These are phyloP conservation scores for Norana najaformis DNA, from an alignment of 2,888 invertebrate genomes.

Conservation along the genomic window DNA sequence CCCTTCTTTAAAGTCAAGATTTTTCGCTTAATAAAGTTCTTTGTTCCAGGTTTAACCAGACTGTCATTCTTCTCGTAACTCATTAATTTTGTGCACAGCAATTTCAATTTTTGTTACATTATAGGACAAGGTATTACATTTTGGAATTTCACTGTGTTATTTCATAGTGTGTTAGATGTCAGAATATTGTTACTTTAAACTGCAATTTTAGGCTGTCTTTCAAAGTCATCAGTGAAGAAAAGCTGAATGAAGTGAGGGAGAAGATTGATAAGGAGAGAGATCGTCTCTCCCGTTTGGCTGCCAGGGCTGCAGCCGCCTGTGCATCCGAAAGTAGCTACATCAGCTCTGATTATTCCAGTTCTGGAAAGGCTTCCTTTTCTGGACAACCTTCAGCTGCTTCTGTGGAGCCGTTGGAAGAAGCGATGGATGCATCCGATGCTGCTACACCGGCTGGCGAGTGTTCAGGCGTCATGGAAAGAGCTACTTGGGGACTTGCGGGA, in stretches of 20 bases:
- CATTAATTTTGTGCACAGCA: too few relatives aligned
- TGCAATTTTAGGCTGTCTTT: constrained; percentile 20
- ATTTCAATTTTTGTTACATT: too few relatives aligned
- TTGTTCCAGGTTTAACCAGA: too few relatives aligned
- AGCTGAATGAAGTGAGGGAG: not conserved
- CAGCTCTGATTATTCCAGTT: too few relatives aligned
- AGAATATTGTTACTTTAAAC: not conserved
- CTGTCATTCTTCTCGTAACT: too few relatives aligned
- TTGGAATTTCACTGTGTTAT: not conserved
- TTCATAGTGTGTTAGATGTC: not conserved
- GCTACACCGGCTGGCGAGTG: not conserved
- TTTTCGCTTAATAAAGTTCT: too few relatives aligned
- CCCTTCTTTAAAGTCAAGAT: too few relatives aligned
- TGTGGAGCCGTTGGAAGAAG: not conserved
- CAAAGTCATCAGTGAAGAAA: not conserved
- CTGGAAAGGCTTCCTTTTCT: too few relatives aligned
- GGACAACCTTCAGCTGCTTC: not conserved
- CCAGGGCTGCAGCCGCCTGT: not conserved
- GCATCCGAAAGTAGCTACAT: not conserved
- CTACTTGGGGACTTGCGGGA: not conserved
- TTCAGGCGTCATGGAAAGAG: not conserved
- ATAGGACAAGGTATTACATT: too few relatives aligned
- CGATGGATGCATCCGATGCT: not conserved
- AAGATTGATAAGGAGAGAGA: not conserved
- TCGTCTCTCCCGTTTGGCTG: not conserved